Evolutionary conservation across 2,113 vertebrate genomes (phyloP).

Genomic region (Pygathrix nemaeus): DNA sequence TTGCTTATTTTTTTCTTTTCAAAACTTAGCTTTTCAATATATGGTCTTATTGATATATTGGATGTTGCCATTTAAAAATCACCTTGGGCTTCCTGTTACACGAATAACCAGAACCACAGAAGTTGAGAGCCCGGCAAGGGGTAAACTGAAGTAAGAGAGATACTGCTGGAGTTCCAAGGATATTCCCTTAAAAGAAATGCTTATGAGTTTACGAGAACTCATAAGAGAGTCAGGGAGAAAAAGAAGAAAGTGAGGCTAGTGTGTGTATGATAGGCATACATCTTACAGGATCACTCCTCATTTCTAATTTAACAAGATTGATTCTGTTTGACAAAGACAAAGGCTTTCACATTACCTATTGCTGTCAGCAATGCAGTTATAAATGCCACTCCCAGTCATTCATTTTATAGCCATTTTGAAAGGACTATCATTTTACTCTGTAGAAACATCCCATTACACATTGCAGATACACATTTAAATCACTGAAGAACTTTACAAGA

Average conservation of each 20-base stretch:
- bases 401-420: slow-evolving; percentile 15
- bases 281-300: neutral
- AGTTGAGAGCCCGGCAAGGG: neutral
- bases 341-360: neutral
- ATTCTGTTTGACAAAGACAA: neutral
- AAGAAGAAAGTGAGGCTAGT: neutral
- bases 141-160: neutral
- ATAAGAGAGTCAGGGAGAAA: neutral
- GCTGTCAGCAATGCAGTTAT: neutral
- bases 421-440: neutral
- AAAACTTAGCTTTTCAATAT: neutral
- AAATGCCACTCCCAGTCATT: neutral
- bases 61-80: slow-evolving; percentile 7
- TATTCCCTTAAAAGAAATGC: neutral
- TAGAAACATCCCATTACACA: neutral
- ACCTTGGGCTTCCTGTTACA: neutral
- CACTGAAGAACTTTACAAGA: neutral
- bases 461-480: neutral
- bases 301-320: neutral
- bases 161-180: neutral
- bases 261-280: neutral
- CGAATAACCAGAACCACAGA: neutral
- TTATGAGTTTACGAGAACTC: neutral
- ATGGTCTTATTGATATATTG: neutral
- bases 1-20: neutral